Evolutionary conservation across 2,888 invertebrate genomes (phyloP).

Genomic region (Cryptosula pallasiana): DNA sequence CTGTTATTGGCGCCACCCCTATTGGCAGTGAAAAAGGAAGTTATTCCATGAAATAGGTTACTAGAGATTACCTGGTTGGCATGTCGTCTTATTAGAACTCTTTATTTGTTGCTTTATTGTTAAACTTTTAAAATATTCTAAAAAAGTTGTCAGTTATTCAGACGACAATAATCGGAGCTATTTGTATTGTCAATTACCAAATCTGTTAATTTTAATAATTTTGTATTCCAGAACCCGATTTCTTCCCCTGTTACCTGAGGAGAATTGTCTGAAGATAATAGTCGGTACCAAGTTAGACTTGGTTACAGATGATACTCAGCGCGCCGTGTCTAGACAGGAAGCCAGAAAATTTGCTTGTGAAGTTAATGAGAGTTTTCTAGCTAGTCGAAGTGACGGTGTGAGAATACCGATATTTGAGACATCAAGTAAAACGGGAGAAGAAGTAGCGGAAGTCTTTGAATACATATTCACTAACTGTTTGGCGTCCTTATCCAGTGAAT

Average conservation of each 20-base stretch:
- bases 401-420: conserved; percentile 49
- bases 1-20: too few relatives aligned
- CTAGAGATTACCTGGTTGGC: too few relatives aligned
- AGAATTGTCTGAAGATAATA: conserved; percentile 44
- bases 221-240: conserved; percentile 43
- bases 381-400: conserved; percentile 12
- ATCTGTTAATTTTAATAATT: too few relatives aligned
- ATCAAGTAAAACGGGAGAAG: conserved; percentile 42
- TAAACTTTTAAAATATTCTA: too few relatives aligned
- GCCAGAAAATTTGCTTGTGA: conserved; percentile 36
- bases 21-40: too few relatives aligned
- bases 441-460: conserved; percentile 46
- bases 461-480: conserved; percentile 43
- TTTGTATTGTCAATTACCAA: too few relatives aligned
- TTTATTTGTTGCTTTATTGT: too few relatives aligned
- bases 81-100: too few relatives aligned
- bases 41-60: too few relatives aligned
- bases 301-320: conserved; percentile 26
- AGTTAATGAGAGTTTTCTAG: conserved; percentile 33
- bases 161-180: too few relatives aligned
- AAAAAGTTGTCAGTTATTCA: too few relatives aligned
- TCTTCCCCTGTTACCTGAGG: conserved; percentile 42
- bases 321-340: conserved; percentile 23
- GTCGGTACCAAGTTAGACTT: conserved; percentile 47
- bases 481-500: not conserved